phyloP scores from a whole-genome alignment of 1,140 invertebrate species.

The Lepidurus arcticus region DNA sequence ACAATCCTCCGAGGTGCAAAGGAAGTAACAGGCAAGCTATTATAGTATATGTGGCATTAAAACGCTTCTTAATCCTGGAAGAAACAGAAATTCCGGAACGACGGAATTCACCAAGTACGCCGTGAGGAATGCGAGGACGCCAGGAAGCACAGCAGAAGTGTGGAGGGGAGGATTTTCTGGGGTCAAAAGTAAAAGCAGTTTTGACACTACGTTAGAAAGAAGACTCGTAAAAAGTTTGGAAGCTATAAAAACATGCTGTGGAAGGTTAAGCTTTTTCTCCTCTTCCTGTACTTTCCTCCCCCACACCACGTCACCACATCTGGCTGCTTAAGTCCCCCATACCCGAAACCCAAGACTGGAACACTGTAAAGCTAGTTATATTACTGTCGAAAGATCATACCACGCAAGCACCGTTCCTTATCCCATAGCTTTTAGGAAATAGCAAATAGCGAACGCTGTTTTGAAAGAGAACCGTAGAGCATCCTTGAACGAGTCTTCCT shows the following conservation, averaged over 20 bases:
- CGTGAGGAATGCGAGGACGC: neutral
- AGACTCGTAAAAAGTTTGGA: neutral
- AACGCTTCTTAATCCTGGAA: neutral
- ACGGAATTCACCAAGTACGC: neutral
- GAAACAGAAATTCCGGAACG: neutral
- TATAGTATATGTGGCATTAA: neutral
- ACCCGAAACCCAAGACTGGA: slow-evolving; percentile 13
- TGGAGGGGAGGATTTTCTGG: neutral
- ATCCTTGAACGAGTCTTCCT: neutral
- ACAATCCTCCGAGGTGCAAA: neutral
- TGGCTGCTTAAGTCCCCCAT: neutral
- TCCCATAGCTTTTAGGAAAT: neutral
- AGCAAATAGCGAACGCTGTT: neutral
- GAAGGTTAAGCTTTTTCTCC: slow-evolving; percentile 3
- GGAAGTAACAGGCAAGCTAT: neutral
- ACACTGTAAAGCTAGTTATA: slow-evolving; percentile 6
- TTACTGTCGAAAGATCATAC: slow-evolving; percentile 17
- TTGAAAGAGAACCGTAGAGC: neutral
- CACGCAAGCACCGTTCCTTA: neutral
- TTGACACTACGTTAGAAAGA: slow-evolving; percentile 1
- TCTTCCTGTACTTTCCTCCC: neutral
- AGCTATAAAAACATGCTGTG: neutral
- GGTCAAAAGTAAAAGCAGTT: neutral
- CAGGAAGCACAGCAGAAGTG: neutral
- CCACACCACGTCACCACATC: neutral